Conservation (phyloP, 1,140 invertebrate genomes). For the Drosophila tropicalis region DNA sequence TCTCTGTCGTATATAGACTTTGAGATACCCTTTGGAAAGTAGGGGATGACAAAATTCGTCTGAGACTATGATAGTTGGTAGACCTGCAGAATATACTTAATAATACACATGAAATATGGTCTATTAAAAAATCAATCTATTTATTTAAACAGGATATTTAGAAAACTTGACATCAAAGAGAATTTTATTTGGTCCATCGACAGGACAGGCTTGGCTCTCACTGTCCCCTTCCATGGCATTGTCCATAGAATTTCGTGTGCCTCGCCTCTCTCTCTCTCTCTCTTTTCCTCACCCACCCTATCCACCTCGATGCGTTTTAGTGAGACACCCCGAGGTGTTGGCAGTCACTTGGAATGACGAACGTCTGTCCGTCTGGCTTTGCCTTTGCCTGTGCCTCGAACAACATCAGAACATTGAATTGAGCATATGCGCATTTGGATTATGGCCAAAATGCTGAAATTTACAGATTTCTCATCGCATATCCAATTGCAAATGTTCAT, state of each 20-base stretch:
- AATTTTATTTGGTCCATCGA: too few relatives aligned
- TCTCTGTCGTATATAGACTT: too few relatives aligned
- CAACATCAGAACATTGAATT: slow-evolving; percentile 33
- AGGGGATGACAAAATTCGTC: too few relatives aligned
- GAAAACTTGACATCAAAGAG: too few relatives aligned
- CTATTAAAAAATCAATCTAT: too few relatives aligned
- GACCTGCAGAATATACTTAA: too few relatives aligned
- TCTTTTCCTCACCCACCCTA: not conserved
- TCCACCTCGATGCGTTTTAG: slow-evolving; percentile 65
- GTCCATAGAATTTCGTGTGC: not conserved
- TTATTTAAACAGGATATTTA: too few relatives aligned
- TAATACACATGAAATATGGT: too few relatives aligned
- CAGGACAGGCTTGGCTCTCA: too few relatives aligned
- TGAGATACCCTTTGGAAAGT: too few relatives aligned
- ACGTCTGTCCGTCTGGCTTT: not conserved
- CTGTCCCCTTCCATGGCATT: not conserved
- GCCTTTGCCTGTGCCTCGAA: slow-evolving; percentile 13
- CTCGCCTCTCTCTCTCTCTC: not conserved
- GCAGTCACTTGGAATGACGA: slow-evolving; percentile 66
- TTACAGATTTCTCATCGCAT: slow-evolving; percentile 13
- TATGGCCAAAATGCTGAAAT: slow-evolving; percentile 31
- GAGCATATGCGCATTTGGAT: slow-evolving; percentile 73
- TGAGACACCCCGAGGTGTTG: slow-evolving; percentile 81
- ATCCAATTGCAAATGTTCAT: slow-evolving; percentile 32
- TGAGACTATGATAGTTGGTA: too few relatives aligned